phyloP scores from a whole-genome alignment of 1,140 invertebrate species.

The Batillaria attramentaria region DNA sequence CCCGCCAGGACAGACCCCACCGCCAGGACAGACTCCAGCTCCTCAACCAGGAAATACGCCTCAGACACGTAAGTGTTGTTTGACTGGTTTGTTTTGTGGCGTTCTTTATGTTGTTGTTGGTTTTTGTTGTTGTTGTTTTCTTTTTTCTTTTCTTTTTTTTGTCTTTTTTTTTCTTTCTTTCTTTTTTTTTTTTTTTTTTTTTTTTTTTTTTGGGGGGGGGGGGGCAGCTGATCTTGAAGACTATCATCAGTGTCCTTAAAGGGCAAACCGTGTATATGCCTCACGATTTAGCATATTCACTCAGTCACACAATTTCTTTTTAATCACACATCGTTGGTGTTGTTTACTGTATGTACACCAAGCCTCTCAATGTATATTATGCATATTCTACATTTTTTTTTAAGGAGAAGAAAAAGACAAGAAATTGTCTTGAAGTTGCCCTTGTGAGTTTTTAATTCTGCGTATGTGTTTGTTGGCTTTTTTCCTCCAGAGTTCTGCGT shows the following conservation, averaged over 20 bases:
- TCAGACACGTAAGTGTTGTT: neutral
- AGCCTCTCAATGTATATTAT: neutral
- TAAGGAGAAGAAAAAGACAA: neutral
- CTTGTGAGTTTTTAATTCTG: neutral
- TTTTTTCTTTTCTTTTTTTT: neutral
- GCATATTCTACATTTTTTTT: neutral
- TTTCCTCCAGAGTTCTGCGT: constrained; percentile 57
- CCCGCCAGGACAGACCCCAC: constrained; percentile 54
- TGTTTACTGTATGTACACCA: neutral
- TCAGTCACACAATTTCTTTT: too few species aligned
- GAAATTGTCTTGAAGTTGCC: neutral
- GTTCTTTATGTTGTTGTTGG: neutral
- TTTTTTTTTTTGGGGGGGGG: neutral
- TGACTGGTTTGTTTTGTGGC: neutral
- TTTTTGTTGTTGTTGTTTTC: neutral
- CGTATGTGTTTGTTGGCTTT: neutral
- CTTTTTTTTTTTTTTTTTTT: neutral
- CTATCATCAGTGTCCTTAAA: too few species aligned
- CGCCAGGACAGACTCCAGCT: constrained; percentile 27
- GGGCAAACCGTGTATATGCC: too few species aligned
- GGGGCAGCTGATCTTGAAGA: too few species aligned
- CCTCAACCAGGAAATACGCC: neutral
- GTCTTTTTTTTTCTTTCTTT: neutral
- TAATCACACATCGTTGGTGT: neutral
- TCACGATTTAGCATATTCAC: too few species aligned